A percentile compares a stretch with the other conserved stretches of the same genome.
Conservation (phyloP, 2,797 vertebrate genomes). For the Erethizon dorsatum region DNA sequence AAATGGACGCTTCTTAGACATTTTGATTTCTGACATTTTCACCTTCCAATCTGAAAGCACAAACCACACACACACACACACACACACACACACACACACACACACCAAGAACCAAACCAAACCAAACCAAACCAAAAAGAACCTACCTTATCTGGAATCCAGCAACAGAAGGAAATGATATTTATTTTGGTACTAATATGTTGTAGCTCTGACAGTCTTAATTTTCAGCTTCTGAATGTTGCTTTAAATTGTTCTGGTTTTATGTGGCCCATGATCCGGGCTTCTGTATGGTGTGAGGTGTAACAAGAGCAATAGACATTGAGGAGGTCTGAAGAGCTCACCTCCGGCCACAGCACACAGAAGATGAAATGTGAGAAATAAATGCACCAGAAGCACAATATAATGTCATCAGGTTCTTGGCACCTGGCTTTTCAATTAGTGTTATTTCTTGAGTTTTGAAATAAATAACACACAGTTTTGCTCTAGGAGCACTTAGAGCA, state of each 20-base stretch:
- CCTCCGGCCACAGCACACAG: conserved; percentile 23
- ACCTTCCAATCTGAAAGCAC: neutral
- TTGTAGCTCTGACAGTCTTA: conserved; percentile 40
- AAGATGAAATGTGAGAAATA: conserved; percentile 6
- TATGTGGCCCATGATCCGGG: neutral
- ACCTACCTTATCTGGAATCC: neutral
- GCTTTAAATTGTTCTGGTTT: conserved; percentile 57
- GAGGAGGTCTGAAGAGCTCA: neutral
- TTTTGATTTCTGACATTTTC: conserved; percentile 42
- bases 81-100: neutral
- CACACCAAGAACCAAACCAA: neutral
- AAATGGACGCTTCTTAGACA: neutral
- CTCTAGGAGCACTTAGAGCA: conserved; percentile 75
- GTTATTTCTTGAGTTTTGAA: conserved; percentile 71
- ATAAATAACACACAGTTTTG: conserved; percentile 69
- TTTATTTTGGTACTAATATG: neutral
- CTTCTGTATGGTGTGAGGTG: conserved; percentile 17
- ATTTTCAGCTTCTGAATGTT: conserved; percentile 33
- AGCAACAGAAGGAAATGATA: neutral
- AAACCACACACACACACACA: neutral
- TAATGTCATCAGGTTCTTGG: conserved; percentile 64
- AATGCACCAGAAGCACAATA: neutral
- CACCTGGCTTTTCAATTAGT: conserved; percentile 75
- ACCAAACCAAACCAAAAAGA: neutral
- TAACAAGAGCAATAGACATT: conserved; percentile 21